Evolutionary conservation across 2,113 vertebrate genomes (phyloP), one percentile per base, ranked within the genome.

Genomic region (Cryptoleucopteryx plumbea): DNA sequence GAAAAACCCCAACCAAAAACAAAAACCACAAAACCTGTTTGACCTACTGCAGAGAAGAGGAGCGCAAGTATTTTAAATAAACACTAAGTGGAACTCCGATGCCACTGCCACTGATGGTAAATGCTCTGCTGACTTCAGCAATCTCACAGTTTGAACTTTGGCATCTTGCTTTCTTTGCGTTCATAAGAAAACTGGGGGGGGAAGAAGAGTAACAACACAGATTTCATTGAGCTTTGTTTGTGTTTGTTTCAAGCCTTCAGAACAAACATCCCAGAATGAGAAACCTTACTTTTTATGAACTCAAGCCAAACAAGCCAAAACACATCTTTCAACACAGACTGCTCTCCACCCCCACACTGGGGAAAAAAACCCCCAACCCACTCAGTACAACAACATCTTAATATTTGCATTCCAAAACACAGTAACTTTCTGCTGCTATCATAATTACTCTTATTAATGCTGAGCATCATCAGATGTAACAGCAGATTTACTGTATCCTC

Each of bases 201-300:
- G n/a, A 34, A 77, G 9, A 13, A 45, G 20, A 93, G 53, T 81
- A 92, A 88, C 79, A 85, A 82, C 86, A 84, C 58, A 95, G 77
- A 94, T 68, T 93, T 94, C 84, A 91, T 58, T 66, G 52, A 91
- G 89, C 38, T 91, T 87, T 95, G 73, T 93, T 94, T 95, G 66
- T 92, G 50, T 95, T 95, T 95, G 82, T 95, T 95, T 96, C 89
- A 90, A 92, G 82, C 82, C 66, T 79, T 89, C 92, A 97, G 90
- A 96, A 91, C 87, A 93, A 97, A 95, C 90, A 97, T 66, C 85
- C 47, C 73, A 15, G 19, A 78, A 90, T 83, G 50, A 96, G 82
- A 98, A 98, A 96, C 81, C 88, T 88, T 97, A 94, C 96, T 97
- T 98, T 96, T 97, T 72, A 88, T 16, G 81, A 97, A 94, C 80